Conservation (phyloP, 1,140 invertebrate genomes). For the Nasonia vitripennis region DNA sequence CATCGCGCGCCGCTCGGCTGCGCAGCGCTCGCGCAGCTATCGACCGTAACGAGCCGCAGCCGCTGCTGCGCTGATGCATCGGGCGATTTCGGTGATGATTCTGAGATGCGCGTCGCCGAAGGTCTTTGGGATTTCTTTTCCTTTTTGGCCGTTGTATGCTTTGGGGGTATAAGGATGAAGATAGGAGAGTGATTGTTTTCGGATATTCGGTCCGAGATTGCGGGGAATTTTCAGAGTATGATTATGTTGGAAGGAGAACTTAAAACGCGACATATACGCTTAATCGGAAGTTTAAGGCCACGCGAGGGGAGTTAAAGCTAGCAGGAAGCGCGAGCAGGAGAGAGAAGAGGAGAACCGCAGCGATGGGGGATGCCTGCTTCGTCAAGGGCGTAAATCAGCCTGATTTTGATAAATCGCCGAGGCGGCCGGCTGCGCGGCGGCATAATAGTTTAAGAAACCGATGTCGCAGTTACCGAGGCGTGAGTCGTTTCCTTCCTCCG, state of each 20-base stretch:
- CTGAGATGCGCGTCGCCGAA: not conserved
- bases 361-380: conserved; percentile 4
- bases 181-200: no score
- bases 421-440: conserved; percentile 41
- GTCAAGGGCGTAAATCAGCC: conserved; percentile 57
- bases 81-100: not conserved
- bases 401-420: conserved; percentile 70
- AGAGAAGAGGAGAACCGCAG: not conserved
- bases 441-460: conserved; percentile 71
- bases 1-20: conserved; percentile 55
- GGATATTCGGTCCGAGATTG: no score
- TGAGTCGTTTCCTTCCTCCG: not conserved
- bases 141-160: not conserved
- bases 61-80: conserved; percentile 38
- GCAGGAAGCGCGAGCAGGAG: not conserved
- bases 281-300: conserved; percentile 35
- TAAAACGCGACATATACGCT: not conserved
- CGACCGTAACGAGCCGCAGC: conserved; percentile 31
- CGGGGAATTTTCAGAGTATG: no score
- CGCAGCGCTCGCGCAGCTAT: conserved; percentile 39
- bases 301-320: not conserved
- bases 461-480: conserved; percentile 67
- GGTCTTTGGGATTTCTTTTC: not conserved
- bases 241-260: no score
- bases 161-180: not conserved